These are phyloP conservation scores for Rhogogaster chlorosoma DNA, from an alignment of 2,888 invertebrate species.

Conservation along the genomic window DNA sequence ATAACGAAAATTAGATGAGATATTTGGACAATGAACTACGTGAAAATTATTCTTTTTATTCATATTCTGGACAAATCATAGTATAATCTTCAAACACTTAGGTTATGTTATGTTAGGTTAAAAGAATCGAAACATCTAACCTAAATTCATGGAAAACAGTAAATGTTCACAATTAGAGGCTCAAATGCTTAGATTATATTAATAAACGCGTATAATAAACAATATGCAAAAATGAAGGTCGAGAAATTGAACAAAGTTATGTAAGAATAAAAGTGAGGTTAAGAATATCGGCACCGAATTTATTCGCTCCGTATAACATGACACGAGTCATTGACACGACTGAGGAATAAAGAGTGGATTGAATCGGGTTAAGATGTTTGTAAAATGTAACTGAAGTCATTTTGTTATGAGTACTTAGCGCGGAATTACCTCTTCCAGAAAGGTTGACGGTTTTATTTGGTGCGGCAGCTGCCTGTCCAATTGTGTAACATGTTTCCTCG, in stretches of 20 bases:
- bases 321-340: background rate
- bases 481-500: constrained; percentile 80
- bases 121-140: background rate
- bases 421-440: constrained; percentile 81
- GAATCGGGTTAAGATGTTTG: no score
- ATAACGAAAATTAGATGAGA: background rate
- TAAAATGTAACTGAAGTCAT: constrained; percentile 34
- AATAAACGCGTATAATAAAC: constrained; percentile 12
- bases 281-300: constrained; percentile 14
- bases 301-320: background rate
- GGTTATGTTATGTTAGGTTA: background rate
- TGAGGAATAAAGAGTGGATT: background rate
- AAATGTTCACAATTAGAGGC: background rate
- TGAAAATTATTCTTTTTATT: background rate
- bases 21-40: background rate
- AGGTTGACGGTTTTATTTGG: constrained; percentile 76
- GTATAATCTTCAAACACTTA: background rate
- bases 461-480: constrained; percentile 79
- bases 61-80: background rate
- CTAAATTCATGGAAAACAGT: background rate
- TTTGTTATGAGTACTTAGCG: constrained; percentile 72
- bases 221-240: background rate
- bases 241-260: constrained; percentile 60
- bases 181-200: background rate
- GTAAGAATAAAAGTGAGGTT: constrained; percentile 67